These are phyloP conservation scores for Smithornis capensis DNA, from an alignment of 2,113 vertebrate species.

Conservation along the genomic window DNA sequence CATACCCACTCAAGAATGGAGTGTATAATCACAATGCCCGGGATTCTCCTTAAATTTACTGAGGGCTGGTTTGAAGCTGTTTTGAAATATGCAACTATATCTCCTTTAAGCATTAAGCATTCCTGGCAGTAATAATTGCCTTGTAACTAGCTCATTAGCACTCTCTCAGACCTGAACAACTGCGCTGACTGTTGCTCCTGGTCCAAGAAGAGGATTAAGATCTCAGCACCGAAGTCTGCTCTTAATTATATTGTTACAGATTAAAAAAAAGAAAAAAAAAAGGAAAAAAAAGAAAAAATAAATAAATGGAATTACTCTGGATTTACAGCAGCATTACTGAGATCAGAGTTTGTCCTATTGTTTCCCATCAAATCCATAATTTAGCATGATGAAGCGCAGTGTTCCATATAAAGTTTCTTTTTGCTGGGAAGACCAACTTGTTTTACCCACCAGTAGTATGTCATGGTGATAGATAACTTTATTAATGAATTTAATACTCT, in stretches of 20 bases:
- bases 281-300: neutral
- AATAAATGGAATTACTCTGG: neutral
- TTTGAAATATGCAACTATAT: conserved; percentile 12
- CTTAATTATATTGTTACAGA: conserved; percentile 15
- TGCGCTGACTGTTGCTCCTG: neutral
- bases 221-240: neutral
- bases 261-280: neutral
- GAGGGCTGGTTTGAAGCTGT: neutral
- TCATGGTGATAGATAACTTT: neutral
- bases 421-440: neutral
- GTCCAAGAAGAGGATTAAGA: conserved; percentile 52
- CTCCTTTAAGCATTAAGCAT: conserved; percentile 3
- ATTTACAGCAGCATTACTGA: neutral
- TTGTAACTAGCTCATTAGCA: conserved; percentile 39
- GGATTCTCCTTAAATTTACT: conserved; percentile 4
- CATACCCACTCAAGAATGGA: conserved; percentile 1
- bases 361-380: conserved; percentile 12
- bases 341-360: neutral
- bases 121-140: conserved; percentile 31
- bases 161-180: conserved; percentile 2
- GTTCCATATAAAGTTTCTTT: neutral
- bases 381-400: neutral
- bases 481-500: neutral
- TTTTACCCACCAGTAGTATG: neutral
- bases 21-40: neutral